These are phyloP conservation scores for Babyrousa celebensis DNA, from an alignment of 2,797 vertebrate species.

Conservation along the genomic window DNA sequence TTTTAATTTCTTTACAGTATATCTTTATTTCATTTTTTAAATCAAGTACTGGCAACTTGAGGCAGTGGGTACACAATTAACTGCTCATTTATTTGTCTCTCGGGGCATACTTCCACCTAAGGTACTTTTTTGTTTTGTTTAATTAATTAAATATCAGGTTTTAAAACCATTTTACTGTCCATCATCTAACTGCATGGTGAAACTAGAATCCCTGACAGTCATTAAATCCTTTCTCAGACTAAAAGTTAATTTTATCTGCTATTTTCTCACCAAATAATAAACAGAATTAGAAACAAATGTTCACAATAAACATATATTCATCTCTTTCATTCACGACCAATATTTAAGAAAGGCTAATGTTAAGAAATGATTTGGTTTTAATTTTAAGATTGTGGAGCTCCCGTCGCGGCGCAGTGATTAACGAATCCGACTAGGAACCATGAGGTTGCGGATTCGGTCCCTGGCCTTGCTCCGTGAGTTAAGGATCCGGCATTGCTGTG, in stretches of 20 bases:
- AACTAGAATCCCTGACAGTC: background rate
- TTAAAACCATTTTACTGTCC: background rate
- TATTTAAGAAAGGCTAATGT: background rate
- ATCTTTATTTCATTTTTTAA: slow-evolving; percentile 49
- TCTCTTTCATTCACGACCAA: background rate
- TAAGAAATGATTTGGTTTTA: background rate
- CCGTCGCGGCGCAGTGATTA: too few relatives aligned
- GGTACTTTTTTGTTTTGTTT: slow-evolving; percentile 34
- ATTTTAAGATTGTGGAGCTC: background rate
- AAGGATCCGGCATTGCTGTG: too few relatives aligned
- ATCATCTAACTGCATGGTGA: background rate
- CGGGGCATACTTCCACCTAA: background rate
- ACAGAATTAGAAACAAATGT: background rate
- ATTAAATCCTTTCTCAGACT: slow-evolving; percentile 12
- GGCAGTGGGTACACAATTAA: background rate
- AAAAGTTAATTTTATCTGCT: slow-evolving; percentile 16
- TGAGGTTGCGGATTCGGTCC: too few relatives aligned
- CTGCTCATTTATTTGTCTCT: background rate
- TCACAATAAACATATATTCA: background rate
- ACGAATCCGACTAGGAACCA: too few relatives aligned
- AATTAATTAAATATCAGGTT: slow-evolving; percentile 67
- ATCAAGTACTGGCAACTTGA: slow-evolving; percentile 20
- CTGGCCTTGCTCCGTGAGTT: too few relatives aligned
- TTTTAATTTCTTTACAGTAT: background rate
- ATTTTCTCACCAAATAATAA: slow-evolving; percentile 30